Conservation (phyloP, 2,888 invertebrate genomes). For the Xanthorhoe spadicearia region DNA sequence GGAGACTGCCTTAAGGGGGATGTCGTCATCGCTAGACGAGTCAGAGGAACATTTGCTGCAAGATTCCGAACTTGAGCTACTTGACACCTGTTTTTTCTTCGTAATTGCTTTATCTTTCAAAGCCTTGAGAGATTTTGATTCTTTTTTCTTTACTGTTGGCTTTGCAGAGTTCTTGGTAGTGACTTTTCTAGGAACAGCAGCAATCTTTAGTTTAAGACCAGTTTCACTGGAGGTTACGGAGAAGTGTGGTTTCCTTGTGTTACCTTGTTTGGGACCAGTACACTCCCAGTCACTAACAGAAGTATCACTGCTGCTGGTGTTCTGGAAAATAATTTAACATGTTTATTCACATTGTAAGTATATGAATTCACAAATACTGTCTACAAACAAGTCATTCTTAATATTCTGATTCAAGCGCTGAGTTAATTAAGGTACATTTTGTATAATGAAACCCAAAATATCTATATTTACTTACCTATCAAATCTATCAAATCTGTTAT, state of each 20-base stretch:
- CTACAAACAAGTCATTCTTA: no score
- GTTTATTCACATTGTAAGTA: slow-evolving; percentile 1
- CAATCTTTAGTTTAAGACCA: slow-evolving; percentile 86
- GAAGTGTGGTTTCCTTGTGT: slow-evolving; percentile 80
- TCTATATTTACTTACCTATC: no score
- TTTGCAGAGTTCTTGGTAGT: slow-evolving; percentile 68
- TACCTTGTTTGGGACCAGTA: slow-evolving; percentile 64
- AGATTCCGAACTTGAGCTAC: slow-evolving; percentile 79
- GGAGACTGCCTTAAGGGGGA: slow-evolving; percentile 74
- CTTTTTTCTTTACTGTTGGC: slow-evolving; percentile 72
- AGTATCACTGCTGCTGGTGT: slow-evolving; percentile 71
- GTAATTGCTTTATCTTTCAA: slow-evolving; percentile 52
- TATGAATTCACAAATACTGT: no score
- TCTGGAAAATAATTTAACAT: slow-evolving; percentile 63
- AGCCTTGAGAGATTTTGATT: slow-evolving; percentile 53
- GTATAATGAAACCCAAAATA: no score
- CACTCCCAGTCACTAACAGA: slow-evolving; percentile 80
- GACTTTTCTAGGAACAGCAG: slow-evolving; percentile 81
- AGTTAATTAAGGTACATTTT: no score
- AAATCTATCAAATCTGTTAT: no score
- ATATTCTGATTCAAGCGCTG: no score
- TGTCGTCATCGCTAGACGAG: slow-evolving; percentile 78
- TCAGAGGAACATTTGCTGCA: slow-evolving; percentile 80
- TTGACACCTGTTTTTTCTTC: slow-evolving; percentile 66
- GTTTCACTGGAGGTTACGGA: slow-evolving; percentile 86